These are phyloP conservation scores for Drosophila bifasciata DNA, from an alignment of 1,140 invertebrate genomes.

Conservation along the genomic window DNA sequence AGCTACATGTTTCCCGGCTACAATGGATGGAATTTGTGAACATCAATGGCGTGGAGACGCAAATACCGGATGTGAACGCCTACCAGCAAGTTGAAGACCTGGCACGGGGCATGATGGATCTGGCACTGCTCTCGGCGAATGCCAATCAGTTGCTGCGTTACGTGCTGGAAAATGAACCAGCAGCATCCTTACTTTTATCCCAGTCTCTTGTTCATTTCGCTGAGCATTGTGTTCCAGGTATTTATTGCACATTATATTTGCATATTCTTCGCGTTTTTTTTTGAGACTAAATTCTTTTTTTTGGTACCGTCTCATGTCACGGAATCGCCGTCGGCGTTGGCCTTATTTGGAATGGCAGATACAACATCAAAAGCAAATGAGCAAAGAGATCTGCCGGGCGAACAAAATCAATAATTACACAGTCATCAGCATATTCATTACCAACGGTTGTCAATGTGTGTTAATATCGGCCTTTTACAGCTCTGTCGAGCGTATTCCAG, in stretches of 20 bases:
- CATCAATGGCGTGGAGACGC: constrained; percentile 73
- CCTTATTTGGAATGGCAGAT: constrained; percentile 91
- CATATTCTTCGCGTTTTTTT: constrained; percentile 30
- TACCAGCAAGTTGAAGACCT: constrained; percentile 98
- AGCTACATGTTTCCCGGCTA: constrained; percentile 63
- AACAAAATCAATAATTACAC: constrained; percentile 93
- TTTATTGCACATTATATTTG: constrained; percentile 28
- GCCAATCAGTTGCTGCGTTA: constrained; percentile 95
- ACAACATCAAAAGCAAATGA: constrained; percentile 91
- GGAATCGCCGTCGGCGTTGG: constrained; percentile 93
- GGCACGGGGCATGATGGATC: constrained; percentile 95
- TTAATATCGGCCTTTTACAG: constrained; percentile 94
- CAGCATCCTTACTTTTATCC: constrained; percentile 91
- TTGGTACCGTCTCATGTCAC: constrained; percentile 6
- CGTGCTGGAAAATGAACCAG: constrained; percentile 89
- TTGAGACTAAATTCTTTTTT: constrained; percentile 4
- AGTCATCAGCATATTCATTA: constrained; percentile 91
- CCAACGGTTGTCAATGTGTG: constrained; percentile 93
- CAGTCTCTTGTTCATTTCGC: constrained; percentile 90
- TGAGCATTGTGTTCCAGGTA: constrained; percentile 92
- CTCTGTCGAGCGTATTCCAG: constrained; percentile 78
- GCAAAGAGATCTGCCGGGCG: constrained; percentile 89
- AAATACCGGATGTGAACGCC: constrained; percentile 90
- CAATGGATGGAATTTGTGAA: constrained; percentile 57
- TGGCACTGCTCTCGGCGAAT: constrained; percentile 92